phyloP scores from a whole-genome alignment of 2,797 vertebrate species.

The Sylvia borin region DNA sequence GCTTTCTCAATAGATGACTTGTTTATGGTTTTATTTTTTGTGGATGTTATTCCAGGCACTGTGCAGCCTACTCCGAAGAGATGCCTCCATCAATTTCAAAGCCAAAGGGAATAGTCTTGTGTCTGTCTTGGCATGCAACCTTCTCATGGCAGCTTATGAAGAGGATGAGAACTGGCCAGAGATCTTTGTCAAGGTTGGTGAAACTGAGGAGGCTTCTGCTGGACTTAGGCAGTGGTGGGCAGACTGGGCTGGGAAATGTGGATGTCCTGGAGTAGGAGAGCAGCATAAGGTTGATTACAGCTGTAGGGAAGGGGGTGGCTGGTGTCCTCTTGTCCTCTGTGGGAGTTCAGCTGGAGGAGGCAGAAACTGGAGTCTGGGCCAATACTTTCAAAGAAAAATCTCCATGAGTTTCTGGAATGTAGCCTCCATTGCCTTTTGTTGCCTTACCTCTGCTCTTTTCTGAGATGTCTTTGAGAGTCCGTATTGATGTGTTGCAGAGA shows the following conservation, averaged over 20 bases:
- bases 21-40: neutral
- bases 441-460: neutral
- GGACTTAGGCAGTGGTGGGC: neutral
- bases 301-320: neutral
- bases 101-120: constrained; percentile 97
- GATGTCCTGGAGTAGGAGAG: accelerated
- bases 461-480: neutral
- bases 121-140: constrained; percentile 93
- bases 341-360: neutral
- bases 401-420: neutral
- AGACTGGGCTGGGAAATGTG: neutral
- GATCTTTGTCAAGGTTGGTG: constrained; percentile 92
- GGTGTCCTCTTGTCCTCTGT: neutral
- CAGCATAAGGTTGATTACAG: neutral
- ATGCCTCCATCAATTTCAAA: constrained; percentile 96
- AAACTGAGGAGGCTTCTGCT: constrained; percentile 12
- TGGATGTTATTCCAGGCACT: constrained; percentile 80
- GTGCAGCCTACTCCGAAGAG: constrained; percentile 93
- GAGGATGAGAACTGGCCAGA: constrained; percentile 99
- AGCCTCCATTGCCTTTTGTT: neutral
- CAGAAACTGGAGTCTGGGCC: neutral
- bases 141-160: constrained; percentile 97
- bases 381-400: neutral
- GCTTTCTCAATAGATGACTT: neutral
- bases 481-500: neutral